Conservation (phyloP, 2,797 vertebrate species). For the Cyprinella venusta region DNA sequence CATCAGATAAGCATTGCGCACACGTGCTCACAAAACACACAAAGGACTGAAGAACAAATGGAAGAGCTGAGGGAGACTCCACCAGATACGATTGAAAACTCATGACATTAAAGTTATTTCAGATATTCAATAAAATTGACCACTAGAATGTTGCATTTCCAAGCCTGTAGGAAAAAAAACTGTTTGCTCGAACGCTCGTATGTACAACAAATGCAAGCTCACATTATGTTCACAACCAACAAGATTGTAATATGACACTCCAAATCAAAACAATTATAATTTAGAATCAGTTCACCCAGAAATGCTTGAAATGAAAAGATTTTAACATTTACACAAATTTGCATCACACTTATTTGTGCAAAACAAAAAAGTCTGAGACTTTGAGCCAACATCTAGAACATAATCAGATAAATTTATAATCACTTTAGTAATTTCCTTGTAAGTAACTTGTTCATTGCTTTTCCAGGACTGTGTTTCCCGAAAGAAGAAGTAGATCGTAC, state of each 20-base stretch:
- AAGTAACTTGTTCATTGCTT: neutral
- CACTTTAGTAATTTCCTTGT: neutral
- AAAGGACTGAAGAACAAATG: constrained; percentile 5
- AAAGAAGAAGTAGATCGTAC: neutral
- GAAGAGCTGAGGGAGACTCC: neutral
- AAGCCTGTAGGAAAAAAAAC: neutral
- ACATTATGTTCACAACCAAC: neutral
- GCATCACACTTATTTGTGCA: neutral
- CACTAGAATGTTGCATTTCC: too few species aligned
- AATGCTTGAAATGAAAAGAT: neutral
- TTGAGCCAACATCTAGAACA: neutral
- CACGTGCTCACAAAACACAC: neutral
- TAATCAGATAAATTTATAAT: neutral
- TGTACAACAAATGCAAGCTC: neutral
- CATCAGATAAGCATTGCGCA: constrained; percentile 35
- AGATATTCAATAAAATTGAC: neutral
- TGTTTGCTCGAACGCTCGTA: neutral
- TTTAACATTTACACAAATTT: neutral
- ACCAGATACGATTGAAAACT: neutral
- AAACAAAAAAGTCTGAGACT: neutral
- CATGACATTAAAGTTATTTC: neutral
- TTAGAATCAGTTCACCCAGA: neutral
- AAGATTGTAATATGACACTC: neutral
- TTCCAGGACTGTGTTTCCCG: neutral
- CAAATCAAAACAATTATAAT: neutral